Base-by-base conservation (phyloP, 1,140 invertebrate species). In the Heliconius melpomene region DNA sequence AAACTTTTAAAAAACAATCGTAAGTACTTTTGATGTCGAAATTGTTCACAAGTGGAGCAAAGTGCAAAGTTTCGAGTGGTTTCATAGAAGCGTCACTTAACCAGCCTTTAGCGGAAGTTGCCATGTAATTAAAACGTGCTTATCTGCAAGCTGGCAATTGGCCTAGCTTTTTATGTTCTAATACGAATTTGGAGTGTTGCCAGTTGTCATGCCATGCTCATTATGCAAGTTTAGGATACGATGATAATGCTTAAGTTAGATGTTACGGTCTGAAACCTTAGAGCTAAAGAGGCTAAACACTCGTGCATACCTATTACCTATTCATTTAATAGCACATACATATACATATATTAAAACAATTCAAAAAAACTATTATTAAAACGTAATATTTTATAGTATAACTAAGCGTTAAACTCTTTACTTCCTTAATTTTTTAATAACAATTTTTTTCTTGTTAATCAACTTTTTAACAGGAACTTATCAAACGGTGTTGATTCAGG, bases 171-270 rank as follows among this genome's bases (percentile, higher is more conserved):
- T 80, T 78, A 75, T 76, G 77, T 78, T 78, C 74, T 82, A 82
- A 82, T 84, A 78, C 79, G 72, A 83, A 82, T 80, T 83, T 85
- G 84, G 84, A 81, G 52, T 60, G 7, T 40, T 71, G 84, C 84
- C 84, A 85, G 82, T 78, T 74, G 73, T 80, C 75, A 79, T 76
- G 79, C 23, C 60, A 50, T 77, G 70, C 76, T 77, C 70, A 52
- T 81, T 83, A 79, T 85, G 79, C 77, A 82, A 40, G 78, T 77
- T 83, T 83, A 81, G 38, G 78, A 80, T 76, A 70, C 36, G 74
- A 38, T 77, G 76, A 77, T 77, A 77, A 72, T 72, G 23, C 70
- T 77, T 29, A 77, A 77, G 11, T 77, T 77, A 66, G 38, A 66
- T 40, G 71, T 38, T 72, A 72, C 71, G 36, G 29, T 72, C 36